These are phyloP conservation scores for Felis catus DNA, from an alignment of 2,113 vertebrate genomes.

Conservation along the genomic window F.catus_Fca126_mat1.0 CM031424.1:70479001-70479500, in stretches of 20 bases:
- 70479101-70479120: neutral
- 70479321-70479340: neutral
- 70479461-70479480: no score
- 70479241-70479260: neutral
- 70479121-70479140: neutral
- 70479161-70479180: neutral
- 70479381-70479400: neutral
- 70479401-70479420: neutral
- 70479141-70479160: neutral
- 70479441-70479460: neutral
- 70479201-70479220: neutral
- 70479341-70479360: neutral
- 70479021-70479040: neutral
- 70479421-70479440: no score
- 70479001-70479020: neutral
- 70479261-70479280: rapidly evolving
- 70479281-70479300: neutral
- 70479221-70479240: rapidly evolving
- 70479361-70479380: neutral
- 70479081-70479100: neutral
- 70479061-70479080: neutral
- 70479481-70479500: neutral
- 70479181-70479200: neutral
- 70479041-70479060: neutral
- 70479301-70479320: neutral